Evolutionary conservation across 2,797 vertebrate species (phyloP), one percentile per base, ranked within the genome.

Genomic region (Gouania willdenowi): DNA sequence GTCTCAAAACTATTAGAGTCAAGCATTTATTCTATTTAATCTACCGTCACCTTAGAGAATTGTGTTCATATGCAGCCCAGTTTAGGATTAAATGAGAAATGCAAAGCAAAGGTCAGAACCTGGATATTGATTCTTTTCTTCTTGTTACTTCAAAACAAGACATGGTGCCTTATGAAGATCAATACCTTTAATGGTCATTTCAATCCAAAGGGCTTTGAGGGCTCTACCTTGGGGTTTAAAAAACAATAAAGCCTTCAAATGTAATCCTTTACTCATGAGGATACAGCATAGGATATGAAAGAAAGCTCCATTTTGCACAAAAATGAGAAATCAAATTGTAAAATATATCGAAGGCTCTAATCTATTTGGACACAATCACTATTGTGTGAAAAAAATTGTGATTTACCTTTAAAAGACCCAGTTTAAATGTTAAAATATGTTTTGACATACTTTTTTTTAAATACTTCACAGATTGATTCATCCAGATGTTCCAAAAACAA

Each of bases 101-200:
- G 27, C 8, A 41, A 47, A 34, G 11, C 81, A 14, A 82, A 84
- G 74, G 82, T 75, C 67, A 30, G 43, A 57, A 75, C 79, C 75
- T 79, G 77, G 68, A 3, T 57, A 83, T 78, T 5, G 41, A 63
- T 66, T 81, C 75, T 75, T 76, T 64, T 42, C 66, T 33, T 60
- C 65, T 37, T 37, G 55, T 83, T 80, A 84, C 73, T 71, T 84
- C 82, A 77, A 49, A 81, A 74, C 69, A 74, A 76, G 82, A 84
- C n/a, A 76, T 61, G 62, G 49, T 38, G 58, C 77, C 56, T 77
- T 84, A 82, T 81, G 77, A 77, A 83, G 86, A 87, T 82, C 66
- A 36, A 50, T 72, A 75, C 23, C 18, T 66, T 84, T 79, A 77
- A 69, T 81, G 70, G 76, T 78, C 55, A 66, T 69, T 79, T 75